phyloP scores from a whole-genome alignment of 2,888 invertebrate genomes.

The Tribolium freemani region DNA sequence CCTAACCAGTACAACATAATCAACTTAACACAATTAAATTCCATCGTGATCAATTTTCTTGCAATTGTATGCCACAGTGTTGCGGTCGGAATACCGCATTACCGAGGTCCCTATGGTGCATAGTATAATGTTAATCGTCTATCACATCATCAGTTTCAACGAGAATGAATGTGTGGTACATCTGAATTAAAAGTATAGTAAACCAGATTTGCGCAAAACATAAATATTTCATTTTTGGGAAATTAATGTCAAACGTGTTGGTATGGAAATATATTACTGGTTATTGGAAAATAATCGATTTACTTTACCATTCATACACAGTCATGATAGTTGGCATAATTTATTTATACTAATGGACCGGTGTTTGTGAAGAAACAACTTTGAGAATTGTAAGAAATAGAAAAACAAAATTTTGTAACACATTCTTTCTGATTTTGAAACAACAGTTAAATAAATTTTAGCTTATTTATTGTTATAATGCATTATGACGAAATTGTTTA shows the following conservation, averaged over 20 bases:
- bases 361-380: background rate
- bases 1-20: constrained; percentile 13
- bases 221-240: background rate
- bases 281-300: background rate
- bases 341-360: background rate
- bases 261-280: too few species aligned
- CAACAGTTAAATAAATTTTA: background rate
- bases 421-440: too few species aligned
- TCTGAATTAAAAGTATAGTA: background rate
- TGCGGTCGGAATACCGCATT: constrained; percentile 31
- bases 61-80: constrained; percentile 29
- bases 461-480: background rate
- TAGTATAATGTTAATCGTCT: constrained; percentile 20
- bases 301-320: background rate
- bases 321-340: background rate
- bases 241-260: background rate
- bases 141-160: constrained; percentile 18
- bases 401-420: too few species aligned
- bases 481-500: too few species aligned
- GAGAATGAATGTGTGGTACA: background rate
- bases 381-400: too few species aligned
- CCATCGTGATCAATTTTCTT: constrained; percentile 36
- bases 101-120: constrained; percentile 18
- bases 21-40: constrained; percentile 30
- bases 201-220: background rate